Base-by-base conservation (phyloP, 1,140 invertebrate genomes). In the Sitodiplosis mosellana region DNA sequence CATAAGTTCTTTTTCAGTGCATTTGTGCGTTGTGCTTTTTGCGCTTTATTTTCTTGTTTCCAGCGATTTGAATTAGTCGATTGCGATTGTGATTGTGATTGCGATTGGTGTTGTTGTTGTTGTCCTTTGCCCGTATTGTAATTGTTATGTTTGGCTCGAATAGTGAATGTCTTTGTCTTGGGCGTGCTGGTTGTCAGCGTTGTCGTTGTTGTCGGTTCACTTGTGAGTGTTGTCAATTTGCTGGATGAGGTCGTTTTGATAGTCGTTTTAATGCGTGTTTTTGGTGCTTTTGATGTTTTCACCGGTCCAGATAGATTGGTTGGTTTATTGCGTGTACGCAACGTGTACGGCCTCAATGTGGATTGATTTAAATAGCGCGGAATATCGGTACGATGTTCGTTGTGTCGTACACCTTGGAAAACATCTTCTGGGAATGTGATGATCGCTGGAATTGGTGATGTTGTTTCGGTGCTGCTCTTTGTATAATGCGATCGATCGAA, bases 331-430 rank as follows among this genome's bases (percentile, higher is more conserved):
- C 41, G n/a, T 12, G 41, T 18, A 50, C 68, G 64, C 46, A 68
- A 58, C 42, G 68, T 70, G 51, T 70, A 70, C 19, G 68, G 68
- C 51, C 68, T 58, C 38, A 68, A 58, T 34, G 68, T 70, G 20
- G 67, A 69, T 48, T 69, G 64, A 55, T 69, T 70, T 33, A 66
- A 55, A 56, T 65, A 67, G 55, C 65, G 68, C 0, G 63, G 63
- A 49, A 64, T 47, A 27, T 40, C 17, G 4, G 37, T 43, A 19
- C 14, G 18, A 21, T 43, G 41, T 5, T 27, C 27, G 27, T n/a
- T 3, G 5, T 14, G 43, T n/a, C 18, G 21, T 33, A 46, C 46
- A 20, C 60, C 58, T 48, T 64, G 62, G 46, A 64, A 64, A 43
- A 63, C 57, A 47, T 64, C 62, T 36, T 54, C 56, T 17, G 62